Evolutionary conservation across 2,888 invertebrate genomes (phyloP).

Genomic region (Lobophora halterata): DNA sequence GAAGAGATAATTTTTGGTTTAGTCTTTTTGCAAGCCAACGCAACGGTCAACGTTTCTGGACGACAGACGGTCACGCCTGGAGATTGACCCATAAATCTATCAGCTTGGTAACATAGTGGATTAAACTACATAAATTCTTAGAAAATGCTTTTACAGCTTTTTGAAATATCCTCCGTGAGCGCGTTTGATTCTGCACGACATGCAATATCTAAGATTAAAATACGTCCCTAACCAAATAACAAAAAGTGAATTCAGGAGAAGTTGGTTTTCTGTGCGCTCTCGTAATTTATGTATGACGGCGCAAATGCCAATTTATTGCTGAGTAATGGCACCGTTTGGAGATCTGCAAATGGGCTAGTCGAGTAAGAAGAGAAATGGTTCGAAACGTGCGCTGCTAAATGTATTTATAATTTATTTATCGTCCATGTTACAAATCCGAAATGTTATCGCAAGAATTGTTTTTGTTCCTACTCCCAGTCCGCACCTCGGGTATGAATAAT

Average conservation of each 20-base stretch:
- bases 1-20: conserved; percentile 18
- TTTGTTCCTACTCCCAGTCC: conserved; percentile 39
- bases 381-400: conserved; percentile 72
- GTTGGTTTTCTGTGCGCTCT: conserved; percentile 69
- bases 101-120: conserved; percentile 43
- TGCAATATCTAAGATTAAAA: conserved; percentile 38
- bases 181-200: conserved; percentile 7
- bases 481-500: conserved; percentile 44
- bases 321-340: conserved; percentile 79
- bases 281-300: conserved; percentile 80
- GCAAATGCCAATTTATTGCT: conserved; percentile 80
- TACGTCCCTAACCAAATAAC: conserved; percentile 38
- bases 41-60: conserved; percentile 19
- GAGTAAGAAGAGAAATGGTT: conserved; percentile 77
- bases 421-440: conserved; percentile 67
- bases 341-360: conserved; percentile 79
- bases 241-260: conserved; percentile 69
- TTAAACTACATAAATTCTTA: conserved; percentile 46
- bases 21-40: conserved; percentile 24
- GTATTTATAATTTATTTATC: conserved; percentile 79
- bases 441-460: conserved; percentile 62
- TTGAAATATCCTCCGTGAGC: conserved; percentile 14
- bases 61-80: conserved; percentile 35
- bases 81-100: conserved; percentile 46
- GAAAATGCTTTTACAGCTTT: conserved; percentile 19